Evolutionary conservation across 1,140 invertebrate genomes (phyloP), one percentile per base, ranked within the genome.

Genomic region (Megalonaias nervosa): DNA sequence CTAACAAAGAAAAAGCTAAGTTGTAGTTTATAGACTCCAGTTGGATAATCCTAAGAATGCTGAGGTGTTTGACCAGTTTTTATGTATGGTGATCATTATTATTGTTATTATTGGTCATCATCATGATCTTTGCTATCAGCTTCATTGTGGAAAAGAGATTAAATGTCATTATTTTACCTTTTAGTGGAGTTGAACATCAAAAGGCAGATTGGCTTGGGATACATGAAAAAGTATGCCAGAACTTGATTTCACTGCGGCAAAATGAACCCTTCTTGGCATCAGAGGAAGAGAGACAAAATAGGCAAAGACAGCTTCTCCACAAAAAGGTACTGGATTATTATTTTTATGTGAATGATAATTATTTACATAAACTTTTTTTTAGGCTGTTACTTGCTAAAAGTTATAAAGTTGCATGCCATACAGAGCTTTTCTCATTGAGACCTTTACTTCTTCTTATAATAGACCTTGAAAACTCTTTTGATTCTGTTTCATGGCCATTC

Each of bases 191-290:
- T 17, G 90, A 91, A 72, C 91, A 91, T 82, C 90, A 91, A 74
- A 87, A 87, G 79, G 86, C 89, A 23, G 91, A 91, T 74, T 90
- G 86, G 89, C 70, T 87, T 58, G 89, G 91, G 57, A 90, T 91
- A 55, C 91, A 91, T 86, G 89, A 91, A 71, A 89, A 91, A 81
- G 91, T 91, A 80, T 91, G 91, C 81, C 78, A 87, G 64, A 86
- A 80, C 71, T 69, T 91, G 9, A 85, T 86, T 56, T 80, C 84
- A 26, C 73, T 91, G 26, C 67, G 90, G 71, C 85, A 89, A 65
- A 84, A 84, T 26, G 70, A 82, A 23, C 88, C 87, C n/a, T 91
- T 91, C 78, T 79, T 91, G n/a, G 85, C 85, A 31, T 91, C 91
- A 56, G 87, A 90, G 65, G 90, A 90, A 79, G 89, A 91, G 75